Evolutionary conservation across 2,113 vertebrate genomes (phyloP).

Genomic region (Cyprinus carpio): DNA sequence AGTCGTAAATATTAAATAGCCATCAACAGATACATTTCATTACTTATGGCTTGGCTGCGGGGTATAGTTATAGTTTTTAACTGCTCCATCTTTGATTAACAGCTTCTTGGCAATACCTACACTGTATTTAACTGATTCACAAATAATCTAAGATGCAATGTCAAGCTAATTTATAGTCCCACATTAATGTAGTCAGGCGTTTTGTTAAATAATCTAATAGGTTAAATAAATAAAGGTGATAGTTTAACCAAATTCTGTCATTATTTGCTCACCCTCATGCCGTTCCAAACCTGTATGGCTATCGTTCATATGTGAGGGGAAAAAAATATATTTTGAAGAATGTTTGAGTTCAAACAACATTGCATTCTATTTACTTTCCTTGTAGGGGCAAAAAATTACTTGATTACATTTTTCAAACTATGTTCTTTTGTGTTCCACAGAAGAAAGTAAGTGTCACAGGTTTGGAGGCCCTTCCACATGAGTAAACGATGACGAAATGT

Average conservation of each 20-base stretch:
- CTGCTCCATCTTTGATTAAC: not conserved
- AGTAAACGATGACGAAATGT: not conserved
- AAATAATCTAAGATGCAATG: not conserved
- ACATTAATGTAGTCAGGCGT: not conserved
- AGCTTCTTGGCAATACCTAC: not conserved
- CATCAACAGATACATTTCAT: not conserved
- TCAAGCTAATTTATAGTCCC: not conserved
- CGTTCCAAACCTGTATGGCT: not conserved
- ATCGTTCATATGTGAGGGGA: not conserved
- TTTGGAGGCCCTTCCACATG: slow-evolving; percentile 1
- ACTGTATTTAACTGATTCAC: not conserved
- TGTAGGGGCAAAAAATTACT: not conserved
- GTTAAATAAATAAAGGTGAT: not conserved
- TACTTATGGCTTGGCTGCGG: not conserved
- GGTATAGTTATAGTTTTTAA: not conserved
- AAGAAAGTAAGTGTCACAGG: not conserved
- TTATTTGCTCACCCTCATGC: not conserved
- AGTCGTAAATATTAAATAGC: not conserved
- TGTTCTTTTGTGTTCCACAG: not conserved
- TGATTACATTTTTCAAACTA: not conserved
- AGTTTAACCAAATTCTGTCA: not conserved
- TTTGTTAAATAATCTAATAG: not conserved
- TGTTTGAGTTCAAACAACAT: not conserved
- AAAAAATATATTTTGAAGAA: not conserved
- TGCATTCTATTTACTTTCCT: not conserved